phyloP scores from a whole-genome alignment of 2,113 vertebrate species.

The Ellobius talpinus region DNA sequence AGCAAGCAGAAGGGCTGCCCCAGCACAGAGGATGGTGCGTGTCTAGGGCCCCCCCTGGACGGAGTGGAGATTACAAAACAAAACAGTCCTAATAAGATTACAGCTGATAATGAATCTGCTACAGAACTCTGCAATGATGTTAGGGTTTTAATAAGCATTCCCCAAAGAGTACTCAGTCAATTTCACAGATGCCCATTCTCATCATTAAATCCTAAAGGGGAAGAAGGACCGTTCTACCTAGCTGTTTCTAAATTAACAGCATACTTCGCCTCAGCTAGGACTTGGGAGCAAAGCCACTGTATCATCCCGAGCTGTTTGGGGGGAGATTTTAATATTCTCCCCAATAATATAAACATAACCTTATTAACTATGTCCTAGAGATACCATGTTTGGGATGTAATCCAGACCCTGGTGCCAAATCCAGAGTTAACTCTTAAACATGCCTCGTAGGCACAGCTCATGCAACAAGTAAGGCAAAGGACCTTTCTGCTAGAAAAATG shows the following conservation, averaged over 20 bases:
- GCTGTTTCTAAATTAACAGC: slow-evolving; percentile 86
- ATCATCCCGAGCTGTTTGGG: slow-evolving; percentile 81
- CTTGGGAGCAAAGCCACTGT: slow-evolving; percentile 73
- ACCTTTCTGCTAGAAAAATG: neutral
- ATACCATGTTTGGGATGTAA: slow-evolving; percentile 70
- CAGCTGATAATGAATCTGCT: slow-evolving; percentile 78
- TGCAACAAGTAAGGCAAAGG: neutral
- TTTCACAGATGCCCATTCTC: slow-evolving; percentile 79
- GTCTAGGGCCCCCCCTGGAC: neutral
- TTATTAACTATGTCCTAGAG: slow-evolving; percentile 74
- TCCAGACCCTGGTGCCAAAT: slow-evolving; percentile 67
- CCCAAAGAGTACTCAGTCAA: slow-evolving; percentile 79
- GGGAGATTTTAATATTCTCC: slow-evolving; percentile 84
- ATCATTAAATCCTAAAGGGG: slow-evolving; percentile 80
- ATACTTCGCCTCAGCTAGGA: slow-evolving; percentile 71
- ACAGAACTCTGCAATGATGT: slow-evolving; percentile 74
- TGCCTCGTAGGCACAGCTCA: slow-evolving; percentile 43
- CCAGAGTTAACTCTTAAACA: slow-evolving; percentile 73
- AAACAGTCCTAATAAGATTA: slow-evolving; percentile 74
- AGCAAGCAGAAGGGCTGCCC: slow-evolving; percentile 28
- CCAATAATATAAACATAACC: slow-evolving; percentile 81
- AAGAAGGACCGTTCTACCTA: slow-evolving; percentile 49
- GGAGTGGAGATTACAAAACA: slow-evolving; percentile 70
- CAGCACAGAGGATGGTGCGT: neutral
- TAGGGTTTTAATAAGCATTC: slow-evolving; percentile 77